A percentile compares a stretch with the other conserved stretches of the same genome.
Evolutionary conservation across 2,797 vertebrate genomes (phyloP).

Genomic region (Artibeus lituratus): DNA sequence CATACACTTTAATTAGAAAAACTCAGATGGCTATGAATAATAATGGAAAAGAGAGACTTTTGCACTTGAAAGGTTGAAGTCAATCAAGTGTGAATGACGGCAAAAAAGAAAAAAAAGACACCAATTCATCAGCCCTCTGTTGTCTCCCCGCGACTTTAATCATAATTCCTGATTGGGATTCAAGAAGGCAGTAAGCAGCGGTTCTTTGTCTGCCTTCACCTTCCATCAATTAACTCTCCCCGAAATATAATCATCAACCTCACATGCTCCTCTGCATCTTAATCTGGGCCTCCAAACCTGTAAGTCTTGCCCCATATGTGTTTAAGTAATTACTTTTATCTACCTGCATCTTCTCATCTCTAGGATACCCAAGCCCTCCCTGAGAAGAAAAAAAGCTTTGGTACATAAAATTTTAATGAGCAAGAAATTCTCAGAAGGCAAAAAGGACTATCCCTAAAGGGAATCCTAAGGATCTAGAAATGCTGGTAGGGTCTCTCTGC

Average conservation of each 20-base stretch:
- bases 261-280: conserved; percentile 88
- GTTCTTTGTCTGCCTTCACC: conserved; percentile 89
- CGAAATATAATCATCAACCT: conserved; percentile 90
- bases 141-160: conserved; percentile 92
- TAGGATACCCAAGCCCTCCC: conserved; percentile 8
- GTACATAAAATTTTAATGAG: conserved; percentile 55
- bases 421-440: conserved; percentile 65
- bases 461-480: conserved; percentile 33
- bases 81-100: conserved; percentile 94
- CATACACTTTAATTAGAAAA: conserved; percentile 92
- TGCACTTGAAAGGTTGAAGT: conserved; percentile 92
- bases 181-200: conserved; percentile 87
- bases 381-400: background rate
- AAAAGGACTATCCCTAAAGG: conserved; percentile 44
- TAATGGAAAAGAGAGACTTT: conserved; percentile 90
- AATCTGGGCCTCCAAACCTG: conserved; percentile 85
- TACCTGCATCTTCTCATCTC: conserved; percentile 73
- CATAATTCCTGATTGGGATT: conserved; percentile 93
- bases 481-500: background rate
- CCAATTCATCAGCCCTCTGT: conserved; percentile 90
- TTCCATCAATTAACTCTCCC: conserved; percentile 92
- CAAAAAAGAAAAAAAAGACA: conserved; percentile 86
- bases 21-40: conserved; percentile 92
- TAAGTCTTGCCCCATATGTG: conserved; percentile 80
- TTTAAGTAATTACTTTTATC: conserved; percentile 83